phyloP scores from a whole-genome alignment of 2,113 vertebrate species.

The Sorex fumeus region DNA sequence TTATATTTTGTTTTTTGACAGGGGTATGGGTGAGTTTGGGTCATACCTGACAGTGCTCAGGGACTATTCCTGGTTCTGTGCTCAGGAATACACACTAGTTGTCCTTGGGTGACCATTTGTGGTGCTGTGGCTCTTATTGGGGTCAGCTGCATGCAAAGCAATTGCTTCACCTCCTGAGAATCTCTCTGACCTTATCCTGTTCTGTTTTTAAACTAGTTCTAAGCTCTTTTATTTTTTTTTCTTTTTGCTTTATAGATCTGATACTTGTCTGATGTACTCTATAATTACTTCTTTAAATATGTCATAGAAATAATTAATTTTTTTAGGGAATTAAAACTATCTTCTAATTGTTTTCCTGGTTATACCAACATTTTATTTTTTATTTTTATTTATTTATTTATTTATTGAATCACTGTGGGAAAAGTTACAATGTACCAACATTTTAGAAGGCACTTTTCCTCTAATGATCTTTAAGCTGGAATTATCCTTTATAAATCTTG shows the following conservation, averaged over 20 bases:
- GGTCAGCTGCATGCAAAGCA: no score
- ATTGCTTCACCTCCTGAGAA: no score
- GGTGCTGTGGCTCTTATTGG: no score
- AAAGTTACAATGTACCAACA: no score
- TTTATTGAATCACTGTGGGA: no score
- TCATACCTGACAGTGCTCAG: neutral
- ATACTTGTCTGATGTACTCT: neutral
- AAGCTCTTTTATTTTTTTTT: neutral
- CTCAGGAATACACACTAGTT: no score
- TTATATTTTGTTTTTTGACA: neutral
- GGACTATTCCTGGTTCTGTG: no score
- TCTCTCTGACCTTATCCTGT: neutral
- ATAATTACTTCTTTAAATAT: neutral
- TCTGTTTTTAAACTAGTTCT: neutral
- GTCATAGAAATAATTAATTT: neutral
- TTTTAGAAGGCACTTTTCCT: neutral
- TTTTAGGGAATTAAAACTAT: neutral
- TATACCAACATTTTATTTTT: neutral
- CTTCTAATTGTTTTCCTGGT: neutral
- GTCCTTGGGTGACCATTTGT: no score
- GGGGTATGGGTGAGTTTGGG: no score
- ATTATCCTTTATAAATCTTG: neutral
- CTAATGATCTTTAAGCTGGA: conserved; percentile 6
- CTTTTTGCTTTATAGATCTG: neutral
- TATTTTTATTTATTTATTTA: no score